Percentiles rank a stretch among this genome's conserved stretches.
phyloP scores from a whole-genome alignment of 23 tunicate species.

The Clavelina lepadiformis region DNA sequence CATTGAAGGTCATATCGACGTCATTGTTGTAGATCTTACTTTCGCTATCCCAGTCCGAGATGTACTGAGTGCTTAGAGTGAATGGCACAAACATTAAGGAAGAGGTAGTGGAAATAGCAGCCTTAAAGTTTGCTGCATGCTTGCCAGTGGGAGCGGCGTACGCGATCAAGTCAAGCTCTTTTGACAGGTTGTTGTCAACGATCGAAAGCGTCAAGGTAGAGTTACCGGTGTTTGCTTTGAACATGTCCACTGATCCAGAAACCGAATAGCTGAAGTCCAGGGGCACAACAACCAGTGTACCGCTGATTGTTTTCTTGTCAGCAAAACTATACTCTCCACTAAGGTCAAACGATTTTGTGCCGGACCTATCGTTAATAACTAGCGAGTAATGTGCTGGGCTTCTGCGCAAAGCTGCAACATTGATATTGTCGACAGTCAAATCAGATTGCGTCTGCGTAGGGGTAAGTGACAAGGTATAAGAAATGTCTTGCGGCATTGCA shows the following conservation, averaged over 20 bases:
- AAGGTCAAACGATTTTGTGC: background rate
- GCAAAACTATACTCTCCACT: conserved; percentile 9
- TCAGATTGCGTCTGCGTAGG: no score
- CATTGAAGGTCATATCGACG: conserved; percentile 3
- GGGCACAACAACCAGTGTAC: background rate
- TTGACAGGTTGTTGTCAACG: conserved; percentile 16
- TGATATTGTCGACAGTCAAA: background rate
- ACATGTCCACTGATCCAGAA: background rate
- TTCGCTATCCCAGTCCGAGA: conserved; percentile 9
- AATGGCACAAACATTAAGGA: conserved; percentile 19
- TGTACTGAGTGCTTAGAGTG: conserved; percentile 2
- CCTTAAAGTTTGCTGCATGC: conserved; percentile 9
- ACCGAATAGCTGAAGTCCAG: background rate
- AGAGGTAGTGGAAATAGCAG: background rate
- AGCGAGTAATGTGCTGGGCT: no score
- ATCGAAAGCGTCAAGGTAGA: conserved; percentile 14
- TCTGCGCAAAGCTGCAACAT: background rate
- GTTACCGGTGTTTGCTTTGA: conserved; percentile 32
- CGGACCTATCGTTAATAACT: background rate
- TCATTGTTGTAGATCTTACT: conserved; percentile 7
- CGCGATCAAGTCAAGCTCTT: conserved; percentile 3
- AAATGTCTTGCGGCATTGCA: background rate
- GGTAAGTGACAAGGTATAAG: background rate
- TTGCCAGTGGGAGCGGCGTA: conserved; percentile 23
- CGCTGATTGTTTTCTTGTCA: background rate